Percentiles rank a stretch among this genome's conserved stretches.
phyloP scores from a whole-genome alignment of 2,888 invertebrate genomes.

The Lasiommata megera region DNA sequence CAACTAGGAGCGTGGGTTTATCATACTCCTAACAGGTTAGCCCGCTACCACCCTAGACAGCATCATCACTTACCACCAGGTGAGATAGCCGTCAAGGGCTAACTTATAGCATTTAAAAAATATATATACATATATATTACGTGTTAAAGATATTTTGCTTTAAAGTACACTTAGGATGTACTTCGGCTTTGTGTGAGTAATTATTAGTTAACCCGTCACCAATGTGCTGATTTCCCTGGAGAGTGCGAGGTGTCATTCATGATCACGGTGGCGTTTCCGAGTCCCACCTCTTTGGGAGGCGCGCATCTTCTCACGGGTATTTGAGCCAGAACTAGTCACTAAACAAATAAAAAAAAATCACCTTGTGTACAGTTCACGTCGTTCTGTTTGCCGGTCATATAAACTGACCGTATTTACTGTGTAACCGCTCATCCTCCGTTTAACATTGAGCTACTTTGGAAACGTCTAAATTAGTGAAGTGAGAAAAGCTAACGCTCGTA shows the following conservation, averaged over 20 bases:
- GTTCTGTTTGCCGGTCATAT: constrained; percentile 69
- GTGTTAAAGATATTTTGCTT: too few relatives aligned
- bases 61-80: too few relatives aligned
- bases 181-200: too few relatives aligned
- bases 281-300: constrained; percentile 46
- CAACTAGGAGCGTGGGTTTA: too few relatives aligned
- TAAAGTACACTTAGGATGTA: too few relatives aligned
- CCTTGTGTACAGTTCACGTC: constrained; percentile 79
- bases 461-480: constrained; percentile 79
- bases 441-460: constrained; percentile 76
- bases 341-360: constrained; percentile 71
- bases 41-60: too few relatives aligned
- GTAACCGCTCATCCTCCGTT: constrained; percentile 72
- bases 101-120: too few relatives aligned
- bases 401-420: constrained; percentile 61
- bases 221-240: constrained; percentile 52
- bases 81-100: too few relatives aligned
- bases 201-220: constrained; percentile 47
- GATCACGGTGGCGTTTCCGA: constrained; percentile 51
- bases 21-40: too few relatives aligned
- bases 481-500: constrained; percentile 77
- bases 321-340: constrained; percentile 68
- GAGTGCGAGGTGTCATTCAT: constrained; percentile 62
- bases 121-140: too few relatives aligned
- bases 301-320: constrained; percentile 74